Conservation (phyloP, 2,113 vertebrate genomes). For the Eurystomus gularis region DNA sequence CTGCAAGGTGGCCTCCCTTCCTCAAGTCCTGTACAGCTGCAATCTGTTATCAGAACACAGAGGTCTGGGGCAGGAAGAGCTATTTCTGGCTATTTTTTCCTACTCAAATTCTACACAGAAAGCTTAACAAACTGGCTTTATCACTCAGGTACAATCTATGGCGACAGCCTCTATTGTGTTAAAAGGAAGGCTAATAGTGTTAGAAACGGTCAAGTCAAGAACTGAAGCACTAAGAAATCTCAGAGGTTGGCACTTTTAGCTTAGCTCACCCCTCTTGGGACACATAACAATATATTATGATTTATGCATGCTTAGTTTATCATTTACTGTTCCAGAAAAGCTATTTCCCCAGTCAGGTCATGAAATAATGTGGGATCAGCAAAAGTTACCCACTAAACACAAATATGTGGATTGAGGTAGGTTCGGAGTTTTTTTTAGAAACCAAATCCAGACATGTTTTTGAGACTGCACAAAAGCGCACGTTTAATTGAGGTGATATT, state of each 20-base stretch:
- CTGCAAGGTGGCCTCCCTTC: not conserved
- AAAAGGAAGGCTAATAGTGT: not conserved
- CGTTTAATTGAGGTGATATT: not conserved
- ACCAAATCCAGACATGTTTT: not conserved
- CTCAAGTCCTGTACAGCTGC: not conserved
- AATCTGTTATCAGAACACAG: not conserved
- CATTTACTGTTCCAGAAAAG: not conserved
- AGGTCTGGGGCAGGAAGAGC: fast-evolving
- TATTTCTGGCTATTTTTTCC: not conserved
- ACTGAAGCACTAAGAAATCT: not conserved
- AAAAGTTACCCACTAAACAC: not conserved
- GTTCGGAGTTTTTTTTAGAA: not conserved
- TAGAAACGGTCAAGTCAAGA: not conserved
- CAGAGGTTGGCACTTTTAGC: not conserved
- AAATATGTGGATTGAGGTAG: too few relatives aligned
- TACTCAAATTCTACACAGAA: not conserved
- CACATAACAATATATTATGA: not conserved
- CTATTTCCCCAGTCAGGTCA: not conserved
- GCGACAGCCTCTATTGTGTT: not conserved
- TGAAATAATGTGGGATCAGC: not conserved
- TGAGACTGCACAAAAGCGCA: not conserved
- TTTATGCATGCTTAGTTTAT: not conserved
- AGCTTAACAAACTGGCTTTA: not conserved
- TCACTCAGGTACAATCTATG: not conserved
- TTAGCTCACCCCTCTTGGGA: not conserved